phyloP scores from a whole-genome alignment of 2,888 invertebrate species.

The Melinaea marsaeus region DNA sequence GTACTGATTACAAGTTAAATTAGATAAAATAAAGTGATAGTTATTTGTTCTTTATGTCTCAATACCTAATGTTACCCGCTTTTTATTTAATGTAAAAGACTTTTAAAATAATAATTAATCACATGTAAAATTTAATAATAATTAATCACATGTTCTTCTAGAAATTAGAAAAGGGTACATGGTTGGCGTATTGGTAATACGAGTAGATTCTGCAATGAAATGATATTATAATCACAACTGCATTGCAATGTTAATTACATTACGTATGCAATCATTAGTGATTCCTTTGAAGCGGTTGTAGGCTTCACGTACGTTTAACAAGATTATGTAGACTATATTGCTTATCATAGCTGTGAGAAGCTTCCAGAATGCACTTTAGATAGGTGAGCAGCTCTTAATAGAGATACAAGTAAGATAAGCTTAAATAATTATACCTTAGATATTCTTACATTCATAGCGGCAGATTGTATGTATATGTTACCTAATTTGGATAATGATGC shows the following conservation, averaged over 20 bases:
- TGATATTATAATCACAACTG: conserved; percentile 21
- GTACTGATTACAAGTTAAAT: conserved; percentile 75
- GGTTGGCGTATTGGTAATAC: neutral
- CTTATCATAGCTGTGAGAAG: conserved; percentile 29
- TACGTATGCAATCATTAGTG: conserved; percentile 37
- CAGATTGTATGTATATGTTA: neutral
- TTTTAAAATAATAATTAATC: too few species aligned
- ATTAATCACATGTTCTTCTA: too few species aligned
- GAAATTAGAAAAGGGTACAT: conserved; percentile 8
- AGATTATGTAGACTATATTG: conserved; percentile 36
- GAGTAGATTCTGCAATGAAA: neutral
- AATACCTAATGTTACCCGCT: conserved; percentile 59
- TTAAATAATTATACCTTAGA: conserved; percentile 11
- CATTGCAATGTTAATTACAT: conserved; percentile 35
- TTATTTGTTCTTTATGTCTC: conserved; percentile 38
- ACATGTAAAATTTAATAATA: too few species aligned
- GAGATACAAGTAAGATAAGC: conserved; percentile 12
- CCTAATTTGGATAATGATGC: too few species aligned
- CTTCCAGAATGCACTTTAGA: conserved; percentile 27
- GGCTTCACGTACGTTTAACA: conserved; percentile 34
- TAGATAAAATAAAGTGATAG: conserved; percentile 60
- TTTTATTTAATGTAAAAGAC: too few species aligned
- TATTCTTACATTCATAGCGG: conserved; percentile 6
- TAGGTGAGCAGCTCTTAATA: conserved; percentile 13
- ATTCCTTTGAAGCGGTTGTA: conserved; percentile 37